Evolutionary conservation across 2,113 vertebrate species (phyloP).

Genomic region (Dermatemys mawii): DNA sequence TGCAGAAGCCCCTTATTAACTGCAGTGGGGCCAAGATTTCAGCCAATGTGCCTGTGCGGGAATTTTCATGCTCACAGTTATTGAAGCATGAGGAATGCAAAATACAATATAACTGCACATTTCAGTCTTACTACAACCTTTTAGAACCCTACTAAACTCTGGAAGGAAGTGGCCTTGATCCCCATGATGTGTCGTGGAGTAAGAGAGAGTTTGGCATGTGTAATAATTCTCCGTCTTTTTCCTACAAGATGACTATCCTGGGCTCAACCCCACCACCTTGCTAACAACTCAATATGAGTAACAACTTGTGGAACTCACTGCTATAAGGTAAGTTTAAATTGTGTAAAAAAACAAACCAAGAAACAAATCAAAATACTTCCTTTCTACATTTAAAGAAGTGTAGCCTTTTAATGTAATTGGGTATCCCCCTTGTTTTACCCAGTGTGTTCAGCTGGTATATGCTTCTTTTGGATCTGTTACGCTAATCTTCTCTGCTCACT

Average conservation of each 20-base stretch:
- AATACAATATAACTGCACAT: neutral
- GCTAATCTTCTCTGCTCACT: too few relatives aligned
- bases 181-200: neutral
- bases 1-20: neutral
- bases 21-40: neutral
- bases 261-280: neutral
- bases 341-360: neutral
- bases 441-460: neutral
- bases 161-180: neutral
- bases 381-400: fast-evolving
- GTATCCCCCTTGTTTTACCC: neutral
- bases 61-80: neutral
- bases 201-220: neutral
- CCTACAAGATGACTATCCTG: neutral
- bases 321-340: fast-evolving
- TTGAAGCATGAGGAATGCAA: fast-evolving
- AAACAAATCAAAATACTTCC: neutral
- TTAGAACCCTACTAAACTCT: neutral
- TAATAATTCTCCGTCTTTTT: neutral
- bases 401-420: neutral
- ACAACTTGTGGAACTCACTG: neutral
- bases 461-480: fast-evolving
- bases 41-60: neutral
- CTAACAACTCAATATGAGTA: neutral
- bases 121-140: neutral